These are phyloP conservation scores for Pardosa pseudoannulata DNA, from an alignment of 2,888 invertebrate species.

Conservation along the genomic window DNA sequence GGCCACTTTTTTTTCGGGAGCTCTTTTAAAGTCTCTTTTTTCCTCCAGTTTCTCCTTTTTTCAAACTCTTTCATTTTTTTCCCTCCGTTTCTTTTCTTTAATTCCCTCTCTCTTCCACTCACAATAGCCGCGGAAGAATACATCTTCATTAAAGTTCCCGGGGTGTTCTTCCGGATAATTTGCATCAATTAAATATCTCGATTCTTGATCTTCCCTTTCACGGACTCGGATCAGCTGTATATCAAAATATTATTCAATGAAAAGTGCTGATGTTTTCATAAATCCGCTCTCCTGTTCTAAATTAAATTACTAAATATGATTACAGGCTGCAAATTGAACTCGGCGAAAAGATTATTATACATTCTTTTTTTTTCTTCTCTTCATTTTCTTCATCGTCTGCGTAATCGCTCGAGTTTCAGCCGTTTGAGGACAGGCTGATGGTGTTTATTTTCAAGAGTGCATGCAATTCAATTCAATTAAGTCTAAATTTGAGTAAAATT, in stretches of 20 bases:
- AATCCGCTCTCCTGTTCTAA: background rate
- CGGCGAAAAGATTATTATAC: background rate
- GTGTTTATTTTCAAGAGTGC: constrained; percentile 7
- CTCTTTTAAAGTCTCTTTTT: constrained; percentile 45
- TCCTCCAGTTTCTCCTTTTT: constrained; percentile 49
- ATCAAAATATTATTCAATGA: constrained; percentile 61
- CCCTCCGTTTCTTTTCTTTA: background rate
- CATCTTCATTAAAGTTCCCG: constrained; percentile 14
- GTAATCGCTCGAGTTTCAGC: background rate
- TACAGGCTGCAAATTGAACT: constrained; percentile 41
- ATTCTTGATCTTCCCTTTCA: constrained; percentile 3
- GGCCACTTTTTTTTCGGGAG: constrained; percentile 24
- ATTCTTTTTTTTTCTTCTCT: background rate
- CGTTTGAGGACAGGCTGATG: background rate
- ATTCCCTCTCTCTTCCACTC: constrained; percentile 5
- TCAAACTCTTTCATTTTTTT: constrained; percentile 18
- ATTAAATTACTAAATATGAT: constrained; percentile 53
- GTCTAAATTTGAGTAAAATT: background rate
- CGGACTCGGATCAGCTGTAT: constrained; percentile 48
- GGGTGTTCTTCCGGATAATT: constrained; percentile 7
- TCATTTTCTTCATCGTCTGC: background rate
- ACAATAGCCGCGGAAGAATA: background rate
- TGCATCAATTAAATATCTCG: constrained; percentile 28
- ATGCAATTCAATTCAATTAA: background rate
- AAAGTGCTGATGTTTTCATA: constrained; percentile 21